Percentiles rank a stretch among this genome's conserved stretches.
Evolutionary conservation across 2,888 invertebrate species (phyloP).

Genomic region (Mechanitis mazaeus): DNA sequence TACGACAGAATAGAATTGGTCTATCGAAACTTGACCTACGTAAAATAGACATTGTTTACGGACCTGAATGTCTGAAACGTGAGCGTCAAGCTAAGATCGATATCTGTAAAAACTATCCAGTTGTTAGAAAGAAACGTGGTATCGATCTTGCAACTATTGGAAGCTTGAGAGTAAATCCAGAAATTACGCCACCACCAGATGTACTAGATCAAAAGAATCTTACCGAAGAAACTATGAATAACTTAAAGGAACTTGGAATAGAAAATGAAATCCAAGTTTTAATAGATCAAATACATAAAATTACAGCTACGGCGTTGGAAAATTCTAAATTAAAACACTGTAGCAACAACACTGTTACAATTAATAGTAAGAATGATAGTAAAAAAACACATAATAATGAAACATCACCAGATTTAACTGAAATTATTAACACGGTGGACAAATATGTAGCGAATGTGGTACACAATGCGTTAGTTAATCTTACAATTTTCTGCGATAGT

Average conservation of each 20-base stretch:
- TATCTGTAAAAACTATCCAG: constrained; percentile 57
- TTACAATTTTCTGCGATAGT: constrained; percentile 46
- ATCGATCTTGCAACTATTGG: constrained; percentile 24
- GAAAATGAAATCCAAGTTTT: constrained; percentile 42
- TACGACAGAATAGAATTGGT: constrained; percentile 41
- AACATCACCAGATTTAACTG: constrained; percentile 37
- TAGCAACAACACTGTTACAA: constrained; percentile 30
- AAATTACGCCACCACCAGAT: constrained; percentile 54
- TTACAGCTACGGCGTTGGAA: constrained; percentile 42
- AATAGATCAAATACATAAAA: constrained; percentile 43
- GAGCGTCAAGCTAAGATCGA: constrained; percentile 57
- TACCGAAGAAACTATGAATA: constrained; percentile 19
- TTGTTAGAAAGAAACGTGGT: constrained; percentile 42
- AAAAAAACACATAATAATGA: constrained; percentile 4
- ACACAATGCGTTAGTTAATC: constrained; percentile 39
- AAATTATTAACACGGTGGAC: constrained; percentile 40
- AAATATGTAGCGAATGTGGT: constrained; percentile 41
- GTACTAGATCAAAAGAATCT: constrained; percentile 12
- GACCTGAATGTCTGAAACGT: constrained; percentile 48
- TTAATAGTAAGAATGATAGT: background rate
- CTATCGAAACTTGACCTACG: constrained; percentile 46
- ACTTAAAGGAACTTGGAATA: constrained; percentile 43
- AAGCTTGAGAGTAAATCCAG: constrained; percentile 53
- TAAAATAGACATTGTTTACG: constrained; percentile 58
- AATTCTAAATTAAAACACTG: constrained; percentile 49